Base-by-base conservation (phyloP, 2,888 invertebrate species). In the Unio pictorum region DNA sequence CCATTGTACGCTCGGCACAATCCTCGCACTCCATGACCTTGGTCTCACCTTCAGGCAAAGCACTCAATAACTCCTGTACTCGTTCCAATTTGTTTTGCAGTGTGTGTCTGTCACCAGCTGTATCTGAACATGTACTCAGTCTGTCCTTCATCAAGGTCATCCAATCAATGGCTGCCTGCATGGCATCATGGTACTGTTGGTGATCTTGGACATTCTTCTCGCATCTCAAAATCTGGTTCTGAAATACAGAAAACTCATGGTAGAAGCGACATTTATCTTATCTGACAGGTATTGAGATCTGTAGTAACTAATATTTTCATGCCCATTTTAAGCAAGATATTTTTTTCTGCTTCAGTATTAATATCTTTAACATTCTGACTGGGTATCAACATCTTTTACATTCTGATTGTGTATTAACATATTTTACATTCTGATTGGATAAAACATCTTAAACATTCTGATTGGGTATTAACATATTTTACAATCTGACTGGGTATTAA, bases 121-220 rank as follows among this genome's bases (percentile, higher is more conserved):
- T 92, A 87, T 95, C 95, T 84, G 95, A 94, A 85, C 95, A 95
- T 72, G 95, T 94, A 15, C 93, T 91, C 11, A 97, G 89, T 86
- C 95, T 95, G 78, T 96, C 95, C 68, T 93, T 94, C 90, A 96
- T 95, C 18, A 93, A 92, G 23, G 93, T 93, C 59, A 97, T 92
- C 95, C 95, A 96, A 81, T 97, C 96, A 69, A 94, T 93, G 70
- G 95, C 94, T 82, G 94, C 94, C 83, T 95, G 94, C 81, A 94
- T 94, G 0, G 94, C 93, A 81, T 94, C 94, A 87, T 95, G 95
- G 90, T 95, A 97, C 83, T 94, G 93, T 82, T 96, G 96, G 86
- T 98, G 97, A 64, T 95, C 94, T 76, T 93, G 93, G 0, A 97
- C 96, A 90, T 95, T 95, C 70, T 94, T 93, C 87, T 96, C 96